Evolutionary conservation across 37 sponge, comb jelly and placozoan species (phyloP).

Genomic region (Ephydatia muelleri): DNA sequence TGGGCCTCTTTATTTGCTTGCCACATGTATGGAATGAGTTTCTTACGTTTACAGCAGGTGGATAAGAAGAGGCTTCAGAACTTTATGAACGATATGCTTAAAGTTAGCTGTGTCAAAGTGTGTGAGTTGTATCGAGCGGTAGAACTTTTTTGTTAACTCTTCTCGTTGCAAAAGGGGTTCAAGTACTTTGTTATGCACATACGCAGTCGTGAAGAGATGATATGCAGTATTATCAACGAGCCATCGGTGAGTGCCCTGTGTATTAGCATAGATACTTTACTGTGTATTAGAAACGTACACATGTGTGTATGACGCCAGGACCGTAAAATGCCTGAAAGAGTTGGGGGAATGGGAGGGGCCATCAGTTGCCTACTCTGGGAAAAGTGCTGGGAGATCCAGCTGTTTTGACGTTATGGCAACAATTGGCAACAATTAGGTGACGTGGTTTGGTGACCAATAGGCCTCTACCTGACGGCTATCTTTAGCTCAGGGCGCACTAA

Average conservation of each 20-base stretch:
- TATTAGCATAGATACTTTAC: no score
- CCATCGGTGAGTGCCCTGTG: constrained; percentile 55
- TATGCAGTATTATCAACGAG: constrained; percentile 82
- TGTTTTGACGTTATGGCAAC: no score
- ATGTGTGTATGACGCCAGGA: no score
- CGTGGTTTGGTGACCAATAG: no score
- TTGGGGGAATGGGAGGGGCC: no score
- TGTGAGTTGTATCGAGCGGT: not conserved
- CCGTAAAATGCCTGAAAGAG: not conserved
- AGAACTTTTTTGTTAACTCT: not conserved
- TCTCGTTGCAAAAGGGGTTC: constrained; percentile 69
- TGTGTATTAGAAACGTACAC: no score
- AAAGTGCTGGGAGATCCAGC: no score
- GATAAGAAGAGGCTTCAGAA: constrained; percentile 75
- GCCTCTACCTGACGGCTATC: no score
- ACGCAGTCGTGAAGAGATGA: constrained; percentile 86
- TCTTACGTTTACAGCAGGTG: not conserved
- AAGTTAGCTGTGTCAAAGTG: constrained; percentile 84
- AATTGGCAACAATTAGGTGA: no score
- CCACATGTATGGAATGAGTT: not conserved
- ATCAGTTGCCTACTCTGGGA: no score
- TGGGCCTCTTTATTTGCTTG: not conserved
- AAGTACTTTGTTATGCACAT: constrained; percentile 79
- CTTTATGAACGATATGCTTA: constrained; percentile 66
- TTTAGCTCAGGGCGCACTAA: no score